Evolutionary conservation across 53 echinoderm and acorn worm genomes (phyloP).

Genomic region (Crossaster papposus): DNA sequence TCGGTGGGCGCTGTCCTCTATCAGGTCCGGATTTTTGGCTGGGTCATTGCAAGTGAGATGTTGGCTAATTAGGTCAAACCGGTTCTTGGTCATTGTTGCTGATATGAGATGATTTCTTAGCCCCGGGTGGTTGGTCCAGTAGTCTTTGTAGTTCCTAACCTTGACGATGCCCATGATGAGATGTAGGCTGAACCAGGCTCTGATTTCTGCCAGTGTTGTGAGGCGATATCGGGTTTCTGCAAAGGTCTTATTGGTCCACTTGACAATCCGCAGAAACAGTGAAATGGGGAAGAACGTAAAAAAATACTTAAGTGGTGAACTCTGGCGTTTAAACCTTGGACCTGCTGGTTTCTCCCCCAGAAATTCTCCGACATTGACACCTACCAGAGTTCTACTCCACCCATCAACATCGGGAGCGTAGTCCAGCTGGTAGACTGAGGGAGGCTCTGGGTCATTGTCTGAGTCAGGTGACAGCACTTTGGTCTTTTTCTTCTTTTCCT

Average conservation of each 20-base stretch:
- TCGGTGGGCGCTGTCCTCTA: background rate
- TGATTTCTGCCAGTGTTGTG: constrained; percentile 14
- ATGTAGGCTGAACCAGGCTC: constrained; percentile 38
- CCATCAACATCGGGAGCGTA: background rate
- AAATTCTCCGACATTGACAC: too few relatives aligned
- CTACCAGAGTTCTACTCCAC: constrained; percentile 7
- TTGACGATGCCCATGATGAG: constrained; percentile 51
- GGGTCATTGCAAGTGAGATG: background rate
- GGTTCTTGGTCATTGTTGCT: constrained; percentile 24
- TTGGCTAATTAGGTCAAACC: constrained; percentile 25
- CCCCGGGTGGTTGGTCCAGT: constrained; percentile 33
- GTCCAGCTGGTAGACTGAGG: constrained; percentile 9
- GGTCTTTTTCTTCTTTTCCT: background rate
- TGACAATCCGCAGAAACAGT: background rate
- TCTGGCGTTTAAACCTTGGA: background rate
- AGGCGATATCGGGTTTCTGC: background rate
- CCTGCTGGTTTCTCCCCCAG: background rate
- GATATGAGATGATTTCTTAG: constrained; percentile 23
- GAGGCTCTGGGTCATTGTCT: constrained; percentile 38
- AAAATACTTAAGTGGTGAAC: constrained; percentile 8
- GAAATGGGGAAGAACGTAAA: constrained; percentile 14
- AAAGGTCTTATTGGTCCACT: constrained; percentile 33
- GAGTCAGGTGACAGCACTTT: background rate
- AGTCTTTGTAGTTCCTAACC: constrained; percentile 20
- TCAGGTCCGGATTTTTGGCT: background rate